Evolutionary conservation across 2,113 vertebrate species (phyloP), one percentile per base, ranked within the genome.

Genomic region (Rhinogobius similis): DNA sequence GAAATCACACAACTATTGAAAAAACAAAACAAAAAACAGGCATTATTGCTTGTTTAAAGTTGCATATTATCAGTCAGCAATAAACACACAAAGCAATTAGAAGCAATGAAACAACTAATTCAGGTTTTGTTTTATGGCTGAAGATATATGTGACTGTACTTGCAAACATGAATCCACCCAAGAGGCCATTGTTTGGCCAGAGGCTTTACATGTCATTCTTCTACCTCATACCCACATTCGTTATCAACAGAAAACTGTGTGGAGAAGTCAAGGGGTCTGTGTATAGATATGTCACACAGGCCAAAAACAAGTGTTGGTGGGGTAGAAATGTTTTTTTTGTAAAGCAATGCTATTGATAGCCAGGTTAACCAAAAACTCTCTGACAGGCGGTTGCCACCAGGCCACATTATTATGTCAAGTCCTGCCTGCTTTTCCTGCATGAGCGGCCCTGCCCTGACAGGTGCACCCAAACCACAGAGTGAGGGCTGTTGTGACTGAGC

Each of bases 381-480:
- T 16, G 64, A 53, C 20, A 72, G 38, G 5, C 43, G 55, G 14
- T 61, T 65, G 20, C 67, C 11, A 66, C 24, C 62, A 18, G 55
- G 55, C 43, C n/a, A 36, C 32, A 48, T 55, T 55, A 58, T 70
- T 70, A 61, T 61, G 58, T 65, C 71, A 81, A 58, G 75, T 82
- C 14, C 18, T 20, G 23, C 55, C 66, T 62, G 68, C 65, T 65
- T 78, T 73, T 81, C 58, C 53, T 46, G 65, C 52, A 20, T 21
- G 29, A 64, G 76, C 70, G 39, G 77, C 62, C 73, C 76, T 59
- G 74, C 65, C 73, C 72, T 39, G 38, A 56, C 68, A 67, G 61
- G 53, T 68, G 65, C 52, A 64, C 58, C 65, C 36, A 23, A 69
- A 62, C 62, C 41, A 63, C 46, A 67, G 41, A 23, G 48, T 68